A percentile compares a stretch with the other conserved stretches of the same genome.
These are phyloP conservation scores for Radopholus similis DNA, from an alignment of 1,140 invertebrate genomes.

Conservation along the genomic window DNA sequence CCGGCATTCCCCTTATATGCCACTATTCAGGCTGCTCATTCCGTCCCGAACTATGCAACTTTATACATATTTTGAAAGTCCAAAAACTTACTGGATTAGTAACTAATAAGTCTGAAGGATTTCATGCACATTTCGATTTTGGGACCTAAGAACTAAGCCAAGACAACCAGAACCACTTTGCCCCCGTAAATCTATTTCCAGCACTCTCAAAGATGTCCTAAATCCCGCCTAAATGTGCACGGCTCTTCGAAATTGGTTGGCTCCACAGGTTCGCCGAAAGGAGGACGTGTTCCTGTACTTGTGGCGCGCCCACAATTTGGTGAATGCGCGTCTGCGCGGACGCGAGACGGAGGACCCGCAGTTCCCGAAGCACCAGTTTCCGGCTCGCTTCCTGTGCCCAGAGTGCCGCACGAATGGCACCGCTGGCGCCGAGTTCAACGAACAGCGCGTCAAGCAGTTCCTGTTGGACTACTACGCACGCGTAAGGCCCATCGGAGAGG, in stretches of 20 bases:
- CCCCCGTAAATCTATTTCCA: conserved; percentile 9
- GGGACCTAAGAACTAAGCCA: too few relatives aligned
- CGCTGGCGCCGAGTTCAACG: conserved; percentile 16
- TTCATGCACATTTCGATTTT: too few relatives aligned
- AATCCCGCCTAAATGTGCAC: background rate
- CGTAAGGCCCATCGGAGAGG: conserved; percentile 24
- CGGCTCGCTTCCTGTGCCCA: conserved; percentile 52
- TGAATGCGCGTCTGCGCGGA: conserved; percentile 53
- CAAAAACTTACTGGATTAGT: too few relatives aligned
- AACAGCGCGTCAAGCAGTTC: conserved; percentile 25
- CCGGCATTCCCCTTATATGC: too few relatives aligned
- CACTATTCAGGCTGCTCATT: too few relatives aligned
- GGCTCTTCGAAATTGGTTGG: conserved; percentile 22
- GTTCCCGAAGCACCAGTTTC: conserved; percentile 58
- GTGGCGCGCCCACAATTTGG: conserved; percentile 58
- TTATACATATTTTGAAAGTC: too few relatives aligned
- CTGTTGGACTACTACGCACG: conserved; percentile 37
- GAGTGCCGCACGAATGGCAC: conserved; percentile 43
- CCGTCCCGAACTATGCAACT: too few relatives aligned
- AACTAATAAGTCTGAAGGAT: too few relatives aligned
- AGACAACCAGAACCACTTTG: too few relatives aligned
- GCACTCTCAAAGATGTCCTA: background rate
- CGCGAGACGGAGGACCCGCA: conserved; percentile 55
- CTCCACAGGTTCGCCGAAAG: conserved; percentile 46
- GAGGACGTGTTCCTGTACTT: conserved; percentile 59